These are phyloP conservation scores for Odontesthes bonariensis DNA, from an alignment of 2,113 vertebrate genomes.

Conservation along the genomic window DNA sequence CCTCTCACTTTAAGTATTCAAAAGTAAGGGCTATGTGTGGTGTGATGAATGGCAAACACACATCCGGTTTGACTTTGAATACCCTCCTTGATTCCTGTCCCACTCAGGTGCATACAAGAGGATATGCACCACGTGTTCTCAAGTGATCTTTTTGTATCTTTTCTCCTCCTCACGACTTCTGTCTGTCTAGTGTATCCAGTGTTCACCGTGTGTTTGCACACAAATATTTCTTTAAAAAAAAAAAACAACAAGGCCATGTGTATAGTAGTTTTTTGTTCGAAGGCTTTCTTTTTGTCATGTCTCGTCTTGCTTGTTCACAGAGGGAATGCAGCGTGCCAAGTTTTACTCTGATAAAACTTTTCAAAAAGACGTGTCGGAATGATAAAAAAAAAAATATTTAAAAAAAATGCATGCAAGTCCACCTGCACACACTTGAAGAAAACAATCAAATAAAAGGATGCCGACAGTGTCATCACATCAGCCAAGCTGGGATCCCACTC, in stretches of 20 bases:
- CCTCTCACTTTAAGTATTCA: slow-evolving; percentile 74
- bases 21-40: slow-evolving; percentile 71
- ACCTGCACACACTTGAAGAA: slow-evolving; percentile 25
- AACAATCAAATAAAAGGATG: slow-evolving; percentile 21
- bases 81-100: slow-evolving; percentile 59
- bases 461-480: slow-evolving; percentile 63
- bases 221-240: slow-evolving; percentile 6
- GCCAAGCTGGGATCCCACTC: slow-evolving; percentile 12
- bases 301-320: slow-evolving; percentile 65
- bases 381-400: slow-evolving; percentile 17
- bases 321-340: slow-evolving; percentile 73
- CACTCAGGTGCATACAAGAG: slow-evolving; percentile 61
- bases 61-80: slow-evolving; percentile 78
- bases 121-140: slow-evolving; percentile 62
- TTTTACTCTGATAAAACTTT: slow-evolving; percentile 72
- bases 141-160: slow-evolving; percentile 37
- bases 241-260: background rate
- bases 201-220: slow-evolving; percentile 28
- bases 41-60: slow-evolving; percentile 68
- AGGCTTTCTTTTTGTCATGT: slow-evolving; percentile 22
- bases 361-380: slow-evolving; percentile 63
- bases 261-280: slow-evolving; percentile 1
- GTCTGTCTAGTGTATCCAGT: slow-evolving; percentile 45
- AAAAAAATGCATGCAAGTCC: slow-evolving; percentile 63
- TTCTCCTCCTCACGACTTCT: slow-evolving; percentile 34